Evolutionary conservation across 1,140 invertebrate genomes (phyloP).

Genomic region (Apis cerana): DNA sequence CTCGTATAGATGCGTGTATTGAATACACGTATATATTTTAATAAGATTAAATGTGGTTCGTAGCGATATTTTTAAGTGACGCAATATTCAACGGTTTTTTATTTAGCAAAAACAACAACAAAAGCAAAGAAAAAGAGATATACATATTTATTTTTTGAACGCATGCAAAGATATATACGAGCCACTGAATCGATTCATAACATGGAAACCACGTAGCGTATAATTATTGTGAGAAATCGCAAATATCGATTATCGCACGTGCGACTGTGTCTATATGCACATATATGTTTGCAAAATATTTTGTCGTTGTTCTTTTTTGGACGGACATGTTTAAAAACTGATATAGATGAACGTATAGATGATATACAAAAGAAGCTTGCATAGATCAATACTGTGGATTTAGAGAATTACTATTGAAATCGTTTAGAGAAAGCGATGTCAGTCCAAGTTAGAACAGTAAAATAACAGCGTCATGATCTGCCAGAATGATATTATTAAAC

Average conservation of each 20-base stretch:
- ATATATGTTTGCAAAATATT: constrained; percentile 13
- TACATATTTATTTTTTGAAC: constrained; percentile 40
- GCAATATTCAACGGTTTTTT: constrained; percentile 16
- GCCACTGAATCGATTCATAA: constrained; percentile 2
- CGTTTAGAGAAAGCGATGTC: constrained; percentile 23
- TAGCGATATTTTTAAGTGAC: constrained; percentile 39
- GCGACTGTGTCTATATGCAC: background rate
- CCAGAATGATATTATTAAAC: constrained; percentile 22
- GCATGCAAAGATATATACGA: constrained; percentile 25
- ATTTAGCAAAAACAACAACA: background rate
- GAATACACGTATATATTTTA: constrained; percentile 50
- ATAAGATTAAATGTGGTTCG: constrained; percentile 57
- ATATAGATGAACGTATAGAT: no score
- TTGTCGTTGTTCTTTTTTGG: constrained; percentile 33
- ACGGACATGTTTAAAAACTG: constrained; percentile 7
- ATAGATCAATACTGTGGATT: no score
- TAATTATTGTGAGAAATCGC: background rate
- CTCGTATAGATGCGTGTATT: constrained; percentile 30
- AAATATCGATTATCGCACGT: background rate
- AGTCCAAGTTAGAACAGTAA: constrained; percentile 9
- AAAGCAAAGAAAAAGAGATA: background rate
- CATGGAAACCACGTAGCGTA: background rate
- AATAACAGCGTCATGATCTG: constrained; percentile 30
- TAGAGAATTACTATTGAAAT: background rate
- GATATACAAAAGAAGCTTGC: background rate